Conservation (phyloP, 2,888 invertebrate species). For the Encarsia formosa region DNA sequence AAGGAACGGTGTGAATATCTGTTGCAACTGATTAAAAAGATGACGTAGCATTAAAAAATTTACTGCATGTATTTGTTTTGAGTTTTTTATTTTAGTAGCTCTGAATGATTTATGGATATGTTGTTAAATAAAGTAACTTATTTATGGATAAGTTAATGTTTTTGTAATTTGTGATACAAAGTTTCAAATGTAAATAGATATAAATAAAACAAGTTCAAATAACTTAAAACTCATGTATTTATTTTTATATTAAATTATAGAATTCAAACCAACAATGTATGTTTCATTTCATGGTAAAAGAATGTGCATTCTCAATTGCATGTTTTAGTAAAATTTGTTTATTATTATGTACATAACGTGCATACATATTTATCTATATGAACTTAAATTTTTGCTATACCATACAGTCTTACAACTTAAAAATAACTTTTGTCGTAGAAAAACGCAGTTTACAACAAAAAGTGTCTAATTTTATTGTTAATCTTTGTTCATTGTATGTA, state of each 20-base stretch:
- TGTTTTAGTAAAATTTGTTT: constrained; percentile 9
- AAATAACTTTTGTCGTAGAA: constrained; percentile 21
- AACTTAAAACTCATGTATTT: too few relatives aligned
- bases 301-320: too few relatives aligned
- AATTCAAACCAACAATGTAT: too few relatives aligned
- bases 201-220: constrained; percentile 9
- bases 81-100: too few relatives aligned
- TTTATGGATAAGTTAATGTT: too few relatives aligned
- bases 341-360: constrained; percentile 19
- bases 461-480: constrained; percentile 12
- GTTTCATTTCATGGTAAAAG: constrained; percentile 11
- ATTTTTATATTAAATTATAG: too few relatives aligned
- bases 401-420: constrained; percentile 19
- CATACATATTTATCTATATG: constrained; percentile 6
- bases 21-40: constrained; percentile 58
- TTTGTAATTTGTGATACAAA: too few relatives aligned
- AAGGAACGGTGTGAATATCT: constrained; percentile 57
- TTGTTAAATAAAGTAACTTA: too few relatives aligned
- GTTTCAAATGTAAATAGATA: constrained; percentile 18
- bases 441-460: constrained; percentile 19
- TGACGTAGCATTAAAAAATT: constrained; percentile 29
- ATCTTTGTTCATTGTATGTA: not conserved
- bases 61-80: constrained; percentile 7
- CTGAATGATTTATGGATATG: too few relatives aligned
- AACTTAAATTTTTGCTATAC: constrained; percentile 20